Evolutionary conservation across 2,113 vertebrate species (phyloP).

Genomic region (Lonchura striata): DNA sequence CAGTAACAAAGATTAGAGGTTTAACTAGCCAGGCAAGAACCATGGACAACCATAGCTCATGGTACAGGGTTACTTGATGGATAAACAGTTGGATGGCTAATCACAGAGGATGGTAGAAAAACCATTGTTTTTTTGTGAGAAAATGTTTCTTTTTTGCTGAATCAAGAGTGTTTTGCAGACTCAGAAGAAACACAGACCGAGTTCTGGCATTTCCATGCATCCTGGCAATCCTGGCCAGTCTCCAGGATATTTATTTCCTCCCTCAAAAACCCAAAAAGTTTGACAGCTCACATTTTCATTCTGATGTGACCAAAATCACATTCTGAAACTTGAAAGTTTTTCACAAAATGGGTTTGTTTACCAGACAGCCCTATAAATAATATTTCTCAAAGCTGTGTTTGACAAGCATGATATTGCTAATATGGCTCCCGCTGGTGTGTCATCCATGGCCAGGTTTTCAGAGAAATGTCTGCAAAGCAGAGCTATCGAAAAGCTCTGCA

Average conservation of each 20-base stretch:
- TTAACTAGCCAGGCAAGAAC: not conserved
- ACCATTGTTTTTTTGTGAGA: not conserved
- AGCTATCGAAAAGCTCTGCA: not conserved
- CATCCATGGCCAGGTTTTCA: constrained; percentile 40
- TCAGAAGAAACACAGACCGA: not conserved
- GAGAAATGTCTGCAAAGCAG: not conserved
- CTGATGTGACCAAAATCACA: not conserved
- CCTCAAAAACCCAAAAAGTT: not conserved
- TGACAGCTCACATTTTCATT: constrained; percentile 23
- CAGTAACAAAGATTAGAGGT: not conserved
- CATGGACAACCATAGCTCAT: accelerated
- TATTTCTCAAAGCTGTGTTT: constrained; percentile 40
- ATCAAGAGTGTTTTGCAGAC: not conserved
- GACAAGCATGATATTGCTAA: constrained; percentile 46
- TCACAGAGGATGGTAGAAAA: not conserved
- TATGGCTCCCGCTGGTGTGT: not conserved
- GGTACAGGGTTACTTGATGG: not conserved
- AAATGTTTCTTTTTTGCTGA: not conserved
- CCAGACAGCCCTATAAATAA: constrained; percentile 26
- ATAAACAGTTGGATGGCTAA: not conserved
- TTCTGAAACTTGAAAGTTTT: not conserved
- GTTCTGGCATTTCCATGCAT: accelerated
- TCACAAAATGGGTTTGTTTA: constrained; percentile 35
- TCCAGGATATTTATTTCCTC: not conserved
- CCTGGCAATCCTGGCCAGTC: not conserved